Conservation (phyloP, 2,797 vertebrate genomes). For the Florisuga fusca region DNA sequence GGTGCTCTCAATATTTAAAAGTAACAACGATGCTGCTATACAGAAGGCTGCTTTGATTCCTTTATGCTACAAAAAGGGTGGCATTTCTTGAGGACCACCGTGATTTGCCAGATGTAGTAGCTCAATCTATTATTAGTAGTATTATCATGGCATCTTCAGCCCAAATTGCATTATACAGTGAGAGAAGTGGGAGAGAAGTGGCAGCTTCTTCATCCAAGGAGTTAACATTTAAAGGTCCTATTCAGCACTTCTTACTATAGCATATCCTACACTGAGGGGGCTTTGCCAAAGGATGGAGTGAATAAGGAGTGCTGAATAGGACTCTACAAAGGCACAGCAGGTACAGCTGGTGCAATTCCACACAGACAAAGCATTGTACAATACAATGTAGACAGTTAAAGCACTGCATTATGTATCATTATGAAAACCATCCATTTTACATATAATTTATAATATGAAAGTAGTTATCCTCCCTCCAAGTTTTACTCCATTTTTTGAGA, state of each 20-base stretch:
- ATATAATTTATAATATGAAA: conserved; percentile 69
- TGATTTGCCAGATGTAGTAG: conserved; percentile 7
- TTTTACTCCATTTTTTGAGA: conserved; percentile 60
- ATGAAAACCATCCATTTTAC: conserved; percentile 63
- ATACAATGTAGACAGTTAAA: conserved; percentile 57
- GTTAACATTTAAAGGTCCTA: conserved; percentile 49
- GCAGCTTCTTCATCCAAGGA: conserved; percentile 48
- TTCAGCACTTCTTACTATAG: conserved; percentile 53
- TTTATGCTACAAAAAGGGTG: background rate
- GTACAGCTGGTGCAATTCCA: conserved; percentile 70
- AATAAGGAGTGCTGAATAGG: conserved; percentile 64
- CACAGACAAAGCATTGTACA: conserved; percentile 53
- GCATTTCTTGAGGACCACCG: background rate
- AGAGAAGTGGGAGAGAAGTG: conserved; percentile 53
- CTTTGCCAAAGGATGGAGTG: conserved; percentile 58
- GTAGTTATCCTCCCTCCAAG: conserved; percentile 67
- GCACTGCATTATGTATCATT: conserved; percentile 65
- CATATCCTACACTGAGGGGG: conserved; percentile 49
- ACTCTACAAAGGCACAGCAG: conserved; percentile 71
- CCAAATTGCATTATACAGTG: conserved; percentile 43
- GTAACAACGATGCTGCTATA: background rate
- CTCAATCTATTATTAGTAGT: conserved; percentile 31
- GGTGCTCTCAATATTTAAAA: background rate
- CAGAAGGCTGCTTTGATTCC: background rate
- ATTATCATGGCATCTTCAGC: conserved; percentile 48